These are phyloP conservation scores for Lasioglossum marginatum DNA, from an alignment of 2,888 invertebrate species.

Conservation along the genomic window DNA sequence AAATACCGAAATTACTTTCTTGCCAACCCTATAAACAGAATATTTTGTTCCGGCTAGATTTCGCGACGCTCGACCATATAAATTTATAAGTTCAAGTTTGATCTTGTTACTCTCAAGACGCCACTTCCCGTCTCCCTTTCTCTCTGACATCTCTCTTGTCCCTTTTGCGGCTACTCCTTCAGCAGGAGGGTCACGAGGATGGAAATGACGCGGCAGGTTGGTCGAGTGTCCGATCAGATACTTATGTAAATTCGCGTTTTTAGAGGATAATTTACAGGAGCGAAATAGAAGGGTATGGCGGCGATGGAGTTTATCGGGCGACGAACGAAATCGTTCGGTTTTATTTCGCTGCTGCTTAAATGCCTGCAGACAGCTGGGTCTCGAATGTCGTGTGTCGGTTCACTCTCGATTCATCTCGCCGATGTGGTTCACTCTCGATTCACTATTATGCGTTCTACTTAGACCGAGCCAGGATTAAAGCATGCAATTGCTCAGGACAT, in stretches of 20 bases:
- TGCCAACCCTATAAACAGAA: no score
- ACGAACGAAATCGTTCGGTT: background rate
- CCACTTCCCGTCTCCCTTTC: background rate
- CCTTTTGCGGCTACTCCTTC: background rate
- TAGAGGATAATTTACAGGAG: conserved; percentile 3
- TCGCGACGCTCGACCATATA: background rate
- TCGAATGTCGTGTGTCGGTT: background rate
- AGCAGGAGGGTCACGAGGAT: background rate
- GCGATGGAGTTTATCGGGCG: background rate
- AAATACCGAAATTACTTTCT: no score
- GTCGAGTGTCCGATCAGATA: conserved; percentile 7
- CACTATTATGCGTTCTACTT: background rate
- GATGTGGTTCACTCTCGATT: background rate
- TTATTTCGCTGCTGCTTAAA: background rate
- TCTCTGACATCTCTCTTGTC: background rate
- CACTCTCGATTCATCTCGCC: background rate
- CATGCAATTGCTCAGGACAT: background rate
- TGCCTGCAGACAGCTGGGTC: background rate
- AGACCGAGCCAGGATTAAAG: background rate
- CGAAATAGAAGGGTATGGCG: background rate
- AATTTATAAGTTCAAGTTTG: background rate
- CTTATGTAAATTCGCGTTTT: conserved; percentile 15
- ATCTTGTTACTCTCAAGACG: background rate
- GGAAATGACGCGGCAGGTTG: conserved; percentile 3
- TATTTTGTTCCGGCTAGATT: background rate